Evolutionary conservation across 2,888 invertebrate genomes (phyloP).

Genomic region (Diogma glabrata): DNA sequence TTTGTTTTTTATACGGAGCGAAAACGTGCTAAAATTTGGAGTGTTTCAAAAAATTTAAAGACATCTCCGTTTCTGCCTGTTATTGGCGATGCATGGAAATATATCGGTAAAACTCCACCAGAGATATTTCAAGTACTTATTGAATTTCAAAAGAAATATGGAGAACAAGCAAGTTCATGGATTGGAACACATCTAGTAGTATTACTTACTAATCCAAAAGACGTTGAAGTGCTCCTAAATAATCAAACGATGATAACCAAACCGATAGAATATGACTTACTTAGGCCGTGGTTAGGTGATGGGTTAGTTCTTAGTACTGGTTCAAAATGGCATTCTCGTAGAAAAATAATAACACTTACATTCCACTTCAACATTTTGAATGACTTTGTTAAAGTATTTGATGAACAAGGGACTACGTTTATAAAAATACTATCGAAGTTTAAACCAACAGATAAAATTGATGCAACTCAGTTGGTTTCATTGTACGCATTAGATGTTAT

Average conservation of each 20-base stretch:
- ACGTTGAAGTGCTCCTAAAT: slow-evolving; percentile 26
- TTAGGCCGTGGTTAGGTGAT: slow-evolving; percentile 42
- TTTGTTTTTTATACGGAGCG: too few species aligned
- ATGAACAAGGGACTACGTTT: slow-evolving; percentile 46
- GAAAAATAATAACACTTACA: slow-evolving; percentile 64
- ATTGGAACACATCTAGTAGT: slow-evolving; percentile 21
- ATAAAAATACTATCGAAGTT: slow-evolving; percentile 23
- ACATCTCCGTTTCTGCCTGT: slow-evolving; percentile 38
- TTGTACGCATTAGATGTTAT: slow-evolving; percentile 50
- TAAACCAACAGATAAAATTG: slow-evolving; percentile 35
- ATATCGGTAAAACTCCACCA: slow-evolving; percentile 36
- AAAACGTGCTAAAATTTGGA: too few species aligned
- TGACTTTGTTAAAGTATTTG: slow-evolving; percentile 58
- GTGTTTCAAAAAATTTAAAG: slow-evolving; percentile 24
- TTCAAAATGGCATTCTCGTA: slow-evolving; percentile 47
- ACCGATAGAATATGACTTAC: slow-evolving; percentile 38
- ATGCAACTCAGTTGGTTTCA: slow-evolving; percentile 50
- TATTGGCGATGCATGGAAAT: slow-evolving; percentile 39
- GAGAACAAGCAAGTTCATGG: slow-evolving; percentile 25
- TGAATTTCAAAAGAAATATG: slow-evolving; percentile 30
- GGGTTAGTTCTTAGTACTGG: slow-evolving; percentile 42
- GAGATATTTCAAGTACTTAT: slow-evolving; percentile 25
- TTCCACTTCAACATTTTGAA: slow-evolving; percentile 71
- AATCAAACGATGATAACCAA: slow-evolving; percentile 38
- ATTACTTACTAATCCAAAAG: slow-evolving; percentile 26